Evolutionary conservation across 1,140 invertebrate species (phyloP).

Genomic region (Drosophila ficusphila): DNA sequence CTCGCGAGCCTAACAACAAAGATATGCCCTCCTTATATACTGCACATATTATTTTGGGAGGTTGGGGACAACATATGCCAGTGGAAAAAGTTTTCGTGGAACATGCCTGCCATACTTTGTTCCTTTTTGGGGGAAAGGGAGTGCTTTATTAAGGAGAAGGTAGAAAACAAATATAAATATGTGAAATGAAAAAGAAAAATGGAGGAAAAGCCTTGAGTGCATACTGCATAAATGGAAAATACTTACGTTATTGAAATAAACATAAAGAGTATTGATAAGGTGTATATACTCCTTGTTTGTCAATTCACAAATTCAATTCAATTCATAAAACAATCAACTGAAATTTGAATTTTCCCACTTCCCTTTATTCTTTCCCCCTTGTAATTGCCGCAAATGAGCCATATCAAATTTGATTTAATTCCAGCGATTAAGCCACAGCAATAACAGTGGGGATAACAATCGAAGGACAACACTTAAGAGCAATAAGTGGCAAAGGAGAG

Average conservation of each 20-base stretch:
- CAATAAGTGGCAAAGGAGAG: slow-evolving; percentile 4
- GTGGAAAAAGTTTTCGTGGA: slow-evolving; percentile 37
- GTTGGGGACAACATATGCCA: slow-evolving; percentile 11
- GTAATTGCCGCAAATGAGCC: slow-evolving; percentile 56
- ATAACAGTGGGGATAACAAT: slow-evolving; percentile 27
- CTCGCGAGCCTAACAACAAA: slow-evolving; percentile 44
- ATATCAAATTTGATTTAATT: slow-evolving; percentile 59
- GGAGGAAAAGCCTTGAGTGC: slow-evolving; percentile 50
- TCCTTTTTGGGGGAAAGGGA: slow-evolving; percentile 19
- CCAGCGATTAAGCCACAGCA: slow-evolving; percentile 27
- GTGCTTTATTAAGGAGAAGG: slow-evolving; percentile 49
- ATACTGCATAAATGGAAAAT: slow-evolving; percentile 51
- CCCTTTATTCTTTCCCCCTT: neutral
- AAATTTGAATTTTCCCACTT: slow-evolving; percentile 1
- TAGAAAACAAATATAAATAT: slow-evolving; percentile 16
- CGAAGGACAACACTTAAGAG: slow-evolving; percentile 49
- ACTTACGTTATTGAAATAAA: slow-evolving; percentile 30
- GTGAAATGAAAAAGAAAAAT: neutral
- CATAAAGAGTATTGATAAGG: slow-evolving; percentile 41
- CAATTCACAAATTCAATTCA: slow-evolving; percentile 18
- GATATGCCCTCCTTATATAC: slow-evolving; percentile 20
- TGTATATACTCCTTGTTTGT: slow-evolving; percentile 47
- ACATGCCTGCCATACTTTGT: slow-evolving; percentile 62
- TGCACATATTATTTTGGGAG: neutral
- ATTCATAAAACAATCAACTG: neutral